Evolutionary conservation across 2,888 invertebrate species (phyloP).

Genomic region (Drosophila planitibia): DNA sequence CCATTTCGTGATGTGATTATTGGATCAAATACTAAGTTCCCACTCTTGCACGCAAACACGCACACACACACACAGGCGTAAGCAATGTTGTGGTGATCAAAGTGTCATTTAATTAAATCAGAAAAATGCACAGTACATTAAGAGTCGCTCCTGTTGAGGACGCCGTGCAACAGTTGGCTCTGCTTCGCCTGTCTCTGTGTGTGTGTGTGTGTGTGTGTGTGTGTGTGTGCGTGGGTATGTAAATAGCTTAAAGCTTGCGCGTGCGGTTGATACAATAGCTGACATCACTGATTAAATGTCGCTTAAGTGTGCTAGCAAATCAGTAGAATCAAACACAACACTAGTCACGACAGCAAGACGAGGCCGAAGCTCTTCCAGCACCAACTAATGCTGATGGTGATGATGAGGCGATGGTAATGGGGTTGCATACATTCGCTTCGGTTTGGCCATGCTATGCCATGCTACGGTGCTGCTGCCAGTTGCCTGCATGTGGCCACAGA

Average conservation of each 20-base stretch:
- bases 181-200: not conserved
- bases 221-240: conserved; percentile 18
- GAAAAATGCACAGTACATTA: conserved; percentile 49
- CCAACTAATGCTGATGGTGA: conserved; percentile 8
- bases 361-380: conserved; percentile 1
- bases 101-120: conserved; percentile 76
- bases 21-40: conserved; percentile 63
- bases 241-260: conserved; percentile 58
- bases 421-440: conserved; percentile 8
- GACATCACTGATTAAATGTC: conserved; percentile 72
- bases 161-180: conserved; percentile 55
- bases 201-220: conserved; percentile 5
- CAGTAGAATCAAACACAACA: conserved; percentile 41
- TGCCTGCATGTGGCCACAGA: conserved; percentile 56
- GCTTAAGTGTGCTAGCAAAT: conserved; percentile 69
- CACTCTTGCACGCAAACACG: conserved; percentile 16
- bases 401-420: conserved; percentile 2
- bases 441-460: not conserved
- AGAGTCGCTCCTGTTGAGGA: conserved; percentile 19
- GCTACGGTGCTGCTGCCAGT: conserved; percentile 2
- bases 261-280: conserved; percentile 52
- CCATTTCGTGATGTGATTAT: conserved; percentile 62
- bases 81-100: conserved; percentile 71
- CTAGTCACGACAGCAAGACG: conserved; percentile 12
- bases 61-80: conserved; percentile 34